phyloP scores from a whole-genome alignment of 1,140 invertebrate genomes.

The Octopus sinensis region DNA sequence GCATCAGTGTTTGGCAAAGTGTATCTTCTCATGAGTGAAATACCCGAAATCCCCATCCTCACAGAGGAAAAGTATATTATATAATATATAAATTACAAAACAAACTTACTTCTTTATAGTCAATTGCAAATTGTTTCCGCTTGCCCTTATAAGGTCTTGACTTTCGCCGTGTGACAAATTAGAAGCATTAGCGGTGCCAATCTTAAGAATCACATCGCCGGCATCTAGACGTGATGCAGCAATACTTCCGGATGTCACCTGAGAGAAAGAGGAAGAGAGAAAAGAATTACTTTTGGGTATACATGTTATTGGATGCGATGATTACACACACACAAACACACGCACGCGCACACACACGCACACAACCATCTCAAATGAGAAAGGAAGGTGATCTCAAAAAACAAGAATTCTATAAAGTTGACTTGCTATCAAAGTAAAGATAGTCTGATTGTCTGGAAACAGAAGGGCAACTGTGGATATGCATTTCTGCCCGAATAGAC shows the following conservation, averaged over 20 bases:
- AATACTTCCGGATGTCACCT: conserved; percentile 54
- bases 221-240: conserved; percentile 62
- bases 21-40: no score
- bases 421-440: background rate
- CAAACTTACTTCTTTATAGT: conserved; percentile 50
- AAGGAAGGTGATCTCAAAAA: background rate
- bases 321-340: background rate
- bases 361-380: background rate
- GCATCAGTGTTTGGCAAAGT: no score
- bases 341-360: background rate
- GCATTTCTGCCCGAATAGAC: no score
- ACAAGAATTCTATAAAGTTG: background rate
- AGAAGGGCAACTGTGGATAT: no score
- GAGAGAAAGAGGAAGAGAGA: conserved; percentile 1
- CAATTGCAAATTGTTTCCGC: conserved; percentile 57
- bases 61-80: no score
- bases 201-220: conserved; percentile 86
- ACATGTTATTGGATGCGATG: no score
- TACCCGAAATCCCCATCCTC: no score
- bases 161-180: conserved; percentile 86
- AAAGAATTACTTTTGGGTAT: no score
- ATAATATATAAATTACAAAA: no score
- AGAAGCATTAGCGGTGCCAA: conserved; percentile 82
- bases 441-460: no score
- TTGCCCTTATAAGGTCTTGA: conserved; percentile 80